These are phyloP conservation scores for Guaruba guarouba DNA, from an alignment of 2,113 vertebrate genomes.

Conservation along the genomic window DNA sequence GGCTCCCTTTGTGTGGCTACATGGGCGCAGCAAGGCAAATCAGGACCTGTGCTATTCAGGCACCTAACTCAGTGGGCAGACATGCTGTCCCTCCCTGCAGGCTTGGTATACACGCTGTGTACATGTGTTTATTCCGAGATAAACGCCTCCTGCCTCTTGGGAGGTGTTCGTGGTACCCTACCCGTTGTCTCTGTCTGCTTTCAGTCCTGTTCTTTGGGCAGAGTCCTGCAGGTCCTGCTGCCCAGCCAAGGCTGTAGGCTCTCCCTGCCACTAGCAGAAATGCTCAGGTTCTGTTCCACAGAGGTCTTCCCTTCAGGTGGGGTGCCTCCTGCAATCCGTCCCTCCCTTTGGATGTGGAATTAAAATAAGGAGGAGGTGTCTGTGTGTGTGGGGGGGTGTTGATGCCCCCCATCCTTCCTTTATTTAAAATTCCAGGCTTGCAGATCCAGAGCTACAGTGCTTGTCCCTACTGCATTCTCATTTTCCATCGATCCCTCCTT, in stretches of 20 bases:
- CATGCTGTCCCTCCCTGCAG: not conserved
- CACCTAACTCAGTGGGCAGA: not conserved
- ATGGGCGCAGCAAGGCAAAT: not conserved
- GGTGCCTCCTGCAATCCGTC: not conserved
- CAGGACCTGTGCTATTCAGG: fast-evolving
- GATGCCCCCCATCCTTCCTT: not conserved
- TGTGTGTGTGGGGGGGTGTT: not conserved
- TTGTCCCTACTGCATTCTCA: not conserved
- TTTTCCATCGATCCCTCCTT: constrained; percentile 23
- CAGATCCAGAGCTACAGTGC: not conserved
- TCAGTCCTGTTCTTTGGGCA: not conserved
- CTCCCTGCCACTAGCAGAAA: not conserved
- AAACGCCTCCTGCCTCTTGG: not conserved
- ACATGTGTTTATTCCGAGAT: not conserved
- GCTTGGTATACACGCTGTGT: not conserved
- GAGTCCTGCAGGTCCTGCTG: not conserved
- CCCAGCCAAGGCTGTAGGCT: fast-evolving
- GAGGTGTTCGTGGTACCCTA: fast-evolving
- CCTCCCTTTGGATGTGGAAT: not conserved
- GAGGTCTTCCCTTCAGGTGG: not conserved
- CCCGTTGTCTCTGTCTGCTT: not conserved
- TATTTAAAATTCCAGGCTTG: constrained; percentile 33
- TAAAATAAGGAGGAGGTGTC: not conserved
- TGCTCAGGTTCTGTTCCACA: not conserved
- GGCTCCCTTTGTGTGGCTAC: not conserved